These are phyloP conservation scores for Carterocephalus palaemon DNA, from an alignment of 2,888 invertebrate genomes.

Conservation along the genomic window DNA sequence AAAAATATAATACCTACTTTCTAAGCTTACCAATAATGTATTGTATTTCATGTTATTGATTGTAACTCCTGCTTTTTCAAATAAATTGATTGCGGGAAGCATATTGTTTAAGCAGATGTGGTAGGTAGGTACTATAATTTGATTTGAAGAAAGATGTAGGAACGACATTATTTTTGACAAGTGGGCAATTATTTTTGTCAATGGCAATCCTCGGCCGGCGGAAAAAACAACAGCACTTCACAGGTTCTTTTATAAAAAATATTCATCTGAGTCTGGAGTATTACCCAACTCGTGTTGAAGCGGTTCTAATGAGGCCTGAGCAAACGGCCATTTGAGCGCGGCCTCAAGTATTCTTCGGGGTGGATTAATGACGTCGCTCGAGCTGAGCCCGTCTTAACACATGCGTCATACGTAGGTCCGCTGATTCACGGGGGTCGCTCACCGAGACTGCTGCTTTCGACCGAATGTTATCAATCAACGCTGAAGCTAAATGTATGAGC, in stretches of 20 bases:
- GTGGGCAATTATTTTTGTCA: no score
- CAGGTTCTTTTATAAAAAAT: conserved; percentile 1
- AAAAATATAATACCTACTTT: no score
- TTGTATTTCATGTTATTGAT: no score
- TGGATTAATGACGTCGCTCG: conserved; percentile 11
- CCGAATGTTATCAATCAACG: conserved; percentile 3
- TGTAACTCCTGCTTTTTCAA: no score
- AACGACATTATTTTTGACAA: no score
- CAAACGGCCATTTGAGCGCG: conserved; percentile 13
- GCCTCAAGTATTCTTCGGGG: not conserved
- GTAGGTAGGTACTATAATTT: no score
- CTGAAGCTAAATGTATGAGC: no score
- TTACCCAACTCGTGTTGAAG: conserved; percentile 7
- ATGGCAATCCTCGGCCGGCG: no score
- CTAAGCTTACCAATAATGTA: no score
- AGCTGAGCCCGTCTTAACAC: conserved; percentile 3
- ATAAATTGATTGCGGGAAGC: no score
- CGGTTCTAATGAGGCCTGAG: conserved; percentile 12
- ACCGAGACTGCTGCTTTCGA: conserved; percentile 2
- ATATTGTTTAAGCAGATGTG: no score
- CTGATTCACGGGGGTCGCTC: not conserved
- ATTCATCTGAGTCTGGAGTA: not conserved
- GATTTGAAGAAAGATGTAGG: no score
- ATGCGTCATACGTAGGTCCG: conserved; percentile 2
- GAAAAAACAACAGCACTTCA: not conserved